Percentiles rank a stretch among this genome's conserved stretches.
Conservation (phyloP, 2,888 invertebrate genomes). For the Pogonocherus hispidulus region DNA sequence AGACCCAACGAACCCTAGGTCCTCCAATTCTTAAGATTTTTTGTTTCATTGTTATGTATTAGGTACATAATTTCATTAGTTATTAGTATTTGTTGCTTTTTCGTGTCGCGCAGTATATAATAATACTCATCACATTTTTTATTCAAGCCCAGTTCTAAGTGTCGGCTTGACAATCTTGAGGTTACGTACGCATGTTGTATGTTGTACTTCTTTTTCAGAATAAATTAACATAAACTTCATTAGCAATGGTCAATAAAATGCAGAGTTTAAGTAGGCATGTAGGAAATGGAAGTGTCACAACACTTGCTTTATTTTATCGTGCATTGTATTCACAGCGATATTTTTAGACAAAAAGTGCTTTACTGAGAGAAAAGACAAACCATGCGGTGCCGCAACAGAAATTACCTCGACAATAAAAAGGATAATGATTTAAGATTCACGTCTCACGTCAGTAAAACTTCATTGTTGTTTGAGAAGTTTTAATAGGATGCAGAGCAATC, state of each 20-base stretch:
- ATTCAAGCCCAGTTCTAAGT: neutral
- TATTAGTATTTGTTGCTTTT: neutral
- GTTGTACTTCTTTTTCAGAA: conserved; percentile 5
- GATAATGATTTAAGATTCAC: neutral
- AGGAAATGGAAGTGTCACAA: conserved; percentile 14
- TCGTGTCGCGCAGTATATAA: neutral
- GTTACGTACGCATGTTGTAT: neutral
- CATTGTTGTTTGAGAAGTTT: neutral
- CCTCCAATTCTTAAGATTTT: no score
- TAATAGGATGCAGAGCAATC: no score
- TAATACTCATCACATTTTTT: neutral
- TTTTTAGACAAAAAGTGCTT: neutral
- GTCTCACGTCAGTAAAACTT: neutral
- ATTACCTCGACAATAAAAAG: neutral
- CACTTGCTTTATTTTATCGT: neutral
- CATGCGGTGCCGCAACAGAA: neutral
- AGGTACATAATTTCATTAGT: no score
- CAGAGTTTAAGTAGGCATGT: neutral
- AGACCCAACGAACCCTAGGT: no score
- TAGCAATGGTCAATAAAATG: conserved; percentile 10
- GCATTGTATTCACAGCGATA: neutral
- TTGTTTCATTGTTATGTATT: no score
- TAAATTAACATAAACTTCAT: conserved; percentile 13
- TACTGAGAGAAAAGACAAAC: neutral
- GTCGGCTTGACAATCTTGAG: neutral